These are phyloP conservation scores for Temnothorax longispinosus DNA, from an alignment of 1,140 invertebrate genomes.

Conservation along the genomic window DNA sequence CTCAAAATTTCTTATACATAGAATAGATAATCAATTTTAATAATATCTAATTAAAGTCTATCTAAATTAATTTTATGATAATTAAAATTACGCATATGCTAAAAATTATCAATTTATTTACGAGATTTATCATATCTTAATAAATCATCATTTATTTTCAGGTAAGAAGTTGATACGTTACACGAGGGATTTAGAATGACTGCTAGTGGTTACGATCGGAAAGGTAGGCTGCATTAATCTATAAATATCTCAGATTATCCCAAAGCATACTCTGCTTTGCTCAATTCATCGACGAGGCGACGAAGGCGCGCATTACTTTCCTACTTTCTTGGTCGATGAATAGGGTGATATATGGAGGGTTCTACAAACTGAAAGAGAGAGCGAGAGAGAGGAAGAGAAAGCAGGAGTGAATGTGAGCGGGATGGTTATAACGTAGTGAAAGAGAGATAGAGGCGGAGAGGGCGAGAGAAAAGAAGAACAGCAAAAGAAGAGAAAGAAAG, in stretches of 20 bases:
- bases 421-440: conserved; percentile 13
- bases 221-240: conserved; percentile 69
- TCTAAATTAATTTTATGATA: neutral
- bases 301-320: conserved; percentile 65
- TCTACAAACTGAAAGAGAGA: conserved; percentile 65
- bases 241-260: conserved; percentile 71
- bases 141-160: conserved; percentile 58
- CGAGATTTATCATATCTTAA: conserved; percentile 20
- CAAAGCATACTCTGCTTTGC: conserved; percentile 37
- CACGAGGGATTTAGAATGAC: neutral
- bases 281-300: conserved; percentile 65
- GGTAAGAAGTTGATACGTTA: conserved; percentile 63
- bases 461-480: conserved; percentile 33
- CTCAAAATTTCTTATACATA: neutral
- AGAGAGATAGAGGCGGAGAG: conserved; percentile 38
- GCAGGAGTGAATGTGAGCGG: conserved; percentile 3
- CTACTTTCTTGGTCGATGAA: conserved; percentile 68
- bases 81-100: neutral
- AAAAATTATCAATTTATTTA: neutral
- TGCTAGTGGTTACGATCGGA: neutral
- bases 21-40: neutral
- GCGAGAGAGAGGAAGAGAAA: conserved; percentile 59
- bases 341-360: conserved; percentile 67
- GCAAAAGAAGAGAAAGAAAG: neutral
- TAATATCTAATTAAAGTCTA: neutral